These are phyloP conservation scores for Tetragonisca angustula DNA, from an alignment of 2,888 invertebrate genomes.

Conservation along the genomic window DNA sequence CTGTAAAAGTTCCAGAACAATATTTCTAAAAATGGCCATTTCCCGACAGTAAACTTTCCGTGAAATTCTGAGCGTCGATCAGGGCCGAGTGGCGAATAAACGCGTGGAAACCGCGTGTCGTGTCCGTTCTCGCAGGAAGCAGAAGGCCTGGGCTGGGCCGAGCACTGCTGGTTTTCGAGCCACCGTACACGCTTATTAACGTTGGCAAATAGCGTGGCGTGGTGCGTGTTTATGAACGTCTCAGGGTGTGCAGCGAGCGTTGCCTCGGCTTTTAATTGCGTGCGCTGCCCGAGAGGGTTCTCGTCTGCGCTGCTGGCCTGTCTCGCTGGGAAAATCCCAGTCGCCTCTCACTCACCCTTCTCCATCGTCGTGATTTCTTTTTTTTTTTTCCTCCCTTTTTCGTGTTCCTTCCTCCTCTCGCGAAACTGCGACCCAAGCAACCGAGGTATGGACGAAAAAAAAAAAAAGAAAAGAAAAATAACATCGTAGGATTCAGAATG, in stretches of 20 bases:
- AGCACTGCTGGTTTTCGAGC: conserved; percentile 15
- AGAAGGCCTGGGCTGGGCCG: background rate
- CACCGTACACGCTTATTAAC: conserved; percentile 51
- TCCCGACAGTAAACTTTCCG: too few species aligned
- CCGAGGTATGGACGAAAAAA: background rate
- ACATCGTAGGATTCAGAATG: too few species aligned
- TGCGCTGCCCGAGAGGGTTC: conserved; percentile 23
- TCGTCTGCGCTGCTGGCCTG: background rate
- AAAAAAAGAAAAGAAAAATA: too few species aligned
- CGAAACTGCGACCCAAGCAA: background rate
- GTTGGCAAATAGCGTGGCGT: conserved; percentile 47
- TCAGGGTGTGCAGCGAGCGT: conserved; percentile 30
- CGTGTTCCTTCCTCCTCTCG: background rate
- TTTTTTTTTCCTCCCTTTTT: background rate
- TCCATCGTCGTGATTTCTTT: background rate
- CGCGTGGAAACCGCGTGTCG: background rate
- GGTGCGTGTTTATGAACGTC: conserved; percentile 53
- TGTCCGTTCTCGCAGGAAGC: background rate
- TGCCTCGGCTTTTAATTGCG: conserved; percentile 52
- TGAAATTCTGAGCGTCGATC: background rate
- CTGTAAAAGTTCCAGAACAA: too few species aligned
- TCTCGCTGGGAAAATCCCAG: conserved; percentile 14
- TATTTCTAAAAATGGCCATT: too few species aligned
- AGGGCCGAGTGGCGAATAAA: background rate
- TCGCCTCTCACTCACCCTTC: background rate